A percentile compares a stretch with the other conserved stretches of the same genome.
These are phyloP conservation scores for Paradoxurus hermaphroditus DNA, from an alignment of 2,113 vertebrate species.

Conservation along the genomic window DNA sequence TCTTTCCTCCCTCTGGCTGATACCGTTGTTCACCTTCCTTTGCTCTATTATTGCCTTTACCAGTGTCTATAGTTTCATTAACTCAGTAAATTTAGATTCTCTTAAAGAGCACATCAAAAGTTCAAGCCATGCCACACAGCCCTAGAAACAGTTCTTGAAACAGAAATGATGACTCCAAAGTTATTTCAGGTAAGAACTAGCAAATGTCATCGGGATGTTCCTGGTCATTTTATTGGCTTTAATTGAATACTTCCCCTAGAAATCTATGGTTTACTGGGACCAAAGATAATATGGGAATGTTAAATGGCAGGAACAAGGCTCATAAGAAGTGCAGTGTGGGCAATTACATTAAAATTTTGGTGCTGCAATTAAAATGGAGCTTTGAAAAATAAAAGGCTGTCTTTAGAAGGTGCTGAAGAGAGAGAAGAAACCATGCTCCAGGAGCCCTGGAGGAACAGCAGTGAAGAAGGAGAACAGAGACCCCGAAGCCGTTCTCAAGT, in stretches of 20 bases:
- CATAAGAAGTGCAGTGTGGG: not conserved
- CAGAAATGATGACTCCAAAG: conserved; percentile 59
- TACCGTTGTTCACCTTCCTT: not conserved
- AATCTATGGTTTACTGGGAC: conserved; percentile 2
- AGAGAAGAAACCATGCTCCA: not conserved
- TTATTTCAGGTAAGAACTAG: conserved; percentile 64
- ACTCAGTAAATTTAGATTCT: conserved; percentile 64
- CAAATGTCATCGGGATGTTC: conserved; percentile 50
- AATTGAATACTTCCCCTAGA: conserved; percentile 3
- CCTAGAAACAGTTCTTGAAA: conserved; percentile 60
- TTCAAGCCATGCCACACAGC: conserved; percentile 60
- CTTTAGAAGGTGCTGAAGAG: not conserved
- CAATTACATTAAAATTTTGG: not conserved
- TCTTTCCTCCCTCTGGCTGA: not conserved
- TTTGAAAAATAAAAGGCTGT: not conserved
- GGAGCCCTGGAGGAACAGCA: not conserved
- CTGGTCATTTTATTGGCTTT: conserved; percentile 55
- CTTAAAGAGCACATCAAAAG: conserved; percentile 74
- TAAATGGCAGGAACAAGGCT: not conserved
- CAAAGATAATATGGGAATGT: not conserved
- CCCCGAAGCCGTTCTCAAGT: not conserved
- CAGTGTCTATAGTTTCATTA: conserved; percentile 60
- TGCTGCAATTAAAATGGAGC: not conserved
- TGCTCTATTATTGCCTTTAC: conserved; percentile 31
- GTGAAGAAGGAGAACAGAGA: not conserved